phyloP scores from a whole-genome alignment of 92 coral and sea anemone genomes.

The Umimayanthus kanabou region DNA sequence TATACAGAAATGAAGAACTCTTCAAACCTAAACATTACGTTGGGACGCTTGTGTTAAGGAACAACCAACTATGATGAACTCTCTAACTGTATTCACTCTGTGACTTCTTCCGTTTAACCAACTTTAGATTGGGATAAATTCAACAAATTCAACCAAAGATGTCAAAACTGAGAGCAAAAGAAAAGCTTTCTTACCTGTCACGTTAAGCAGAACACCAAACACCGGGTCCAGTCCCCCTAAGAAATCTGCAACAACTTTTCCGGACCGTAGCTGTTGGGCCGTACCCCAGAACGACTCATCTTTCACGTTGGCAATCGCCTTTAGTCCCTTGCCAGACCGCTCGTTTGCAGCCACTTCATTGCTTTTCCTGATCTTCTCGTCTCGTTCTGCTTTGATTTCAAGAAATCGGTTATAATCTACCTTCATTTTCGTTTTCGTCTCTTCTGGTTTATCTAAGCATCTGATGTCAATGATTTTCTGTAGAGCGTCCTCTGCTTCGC shows the following conservation, averaged over 20 bases:
- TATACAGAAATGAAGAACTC: no score
- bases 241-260: conserved; percentile 60
- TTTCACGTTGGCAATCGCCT: conserved; percentile 28
- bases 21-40: no score
- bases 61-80: no score
- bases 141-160: background rate
- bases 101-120: no score
- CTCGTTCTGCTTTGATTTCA: conserved; percentile 7
- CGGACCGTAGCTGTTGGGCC: conserved; percentile 61
- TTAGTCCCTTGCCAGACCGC: background rate
- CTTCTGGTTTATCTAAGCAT: conserved; percentile 16
- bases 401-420: conserved; percentile 22
- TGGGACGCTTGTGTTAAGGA: no score
- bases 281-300: conserved; percentile 61
- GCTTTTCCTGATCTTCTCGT: background rate
- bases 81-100: no score
- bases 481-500: conserved; percentile 41
- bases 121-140: background rate
- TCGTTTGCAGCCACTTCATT: background rate
- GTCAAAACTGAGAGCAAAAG: no score
- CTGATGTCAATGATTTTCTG: conserved; percentile 50
- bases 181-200: conserved; percentile 52
- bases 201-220: conserved; percentile 61
- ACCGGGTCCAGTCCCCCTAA: conserved; percentile 65
- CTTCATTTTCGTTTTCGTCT: conserved; percentile 12